These are phyloP conservation scores for Montipora foliosa DNA, from an alignment of 64 coral and sea anemone species.

Conservation along the genomic window DNA sequence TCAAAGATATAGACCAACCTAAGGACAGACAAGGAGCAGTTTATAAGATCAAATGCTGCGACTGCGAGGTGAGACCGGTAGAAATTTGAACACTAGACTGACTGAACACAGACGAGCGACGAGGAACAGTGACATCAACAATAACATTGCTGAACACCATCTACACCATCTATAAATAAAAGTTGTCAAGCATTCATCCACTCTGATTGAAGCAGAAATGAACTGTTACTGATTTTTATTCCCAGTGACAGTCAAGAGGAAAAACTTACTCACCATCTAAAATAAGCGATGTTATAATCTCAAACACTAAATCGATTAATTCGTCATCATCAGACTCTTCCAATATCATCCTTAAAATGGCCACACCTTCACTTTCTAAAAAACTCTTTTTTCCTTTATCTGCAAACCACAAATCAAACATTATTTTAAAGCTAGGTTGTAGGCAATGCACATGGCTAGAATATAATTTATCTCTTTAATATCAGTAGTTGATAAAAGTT, in stretches of 20 bases:
- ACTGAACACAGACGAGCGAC: too few species aligned
- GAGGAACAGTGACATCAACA: too few species aligned
- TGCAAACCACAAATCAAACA: not conserved
- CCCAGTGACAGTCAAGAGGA: not conserved
- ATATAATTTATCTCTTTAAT: too few species aligned
- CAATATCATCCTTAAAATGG: slow-evolving; percentile 51
- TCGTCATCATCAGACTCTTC: slow-evolving; percentile 81
- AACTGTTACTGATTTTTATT: not conserved
- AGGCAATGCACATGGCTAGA: not conserved
- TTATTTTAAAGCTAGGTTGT: not conserved
- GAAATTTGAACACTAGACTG: too few species aligned
- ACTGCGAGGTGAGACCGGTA: too few species aligned
- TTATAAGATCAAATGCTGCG: too few species aligned
- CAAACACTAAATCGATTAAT: slow-evolving; percentile 72
- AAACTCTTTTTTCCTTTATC: slow-evolving; percentile 83
- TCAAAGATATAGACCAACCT: too few species aligned
- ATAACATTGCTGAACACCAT: too few species aligned
- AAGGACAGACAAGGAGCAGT: too few species aligned
- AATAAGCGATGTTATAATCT: slow-evolving; percentile 70
- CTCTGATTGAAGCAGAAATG: not conserved
- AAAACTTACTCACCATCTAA: slow-evolving; percentile 68
- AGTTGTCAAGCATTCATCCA: not conserved
- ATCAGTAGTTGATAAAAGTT: too few species aligned
- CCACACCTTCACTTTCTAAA: slow-evolving; percentile 72
- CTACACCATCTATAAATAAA: too few species aligned